Percentiles rank a stretch among this genome's conserved stretches.
Conservation (phyloP, 2,113 vertebrate genomes). For the Callipepla californica region DNA sequence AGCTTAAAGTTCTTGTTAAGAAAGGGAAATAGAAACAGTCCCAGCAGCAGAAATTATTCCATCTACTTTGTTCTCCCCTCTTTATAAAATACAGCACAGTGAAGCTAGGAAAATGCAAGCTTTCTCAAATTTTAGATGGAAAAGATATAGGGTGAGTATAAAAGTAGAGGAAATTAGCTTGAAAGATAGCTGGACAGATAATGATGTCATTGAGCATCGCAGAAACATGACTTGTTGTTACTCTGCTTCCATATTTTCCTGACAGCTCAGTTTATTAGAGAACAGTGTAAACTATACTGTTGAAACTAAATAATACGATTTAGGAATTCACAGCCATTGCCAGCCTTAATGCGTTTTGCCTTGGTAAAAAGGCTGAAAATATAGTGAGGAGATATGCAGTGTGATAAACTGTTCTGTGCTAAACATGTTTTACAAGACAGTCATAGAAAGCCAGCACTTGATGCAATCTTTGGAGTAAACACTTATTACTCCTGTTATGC, state of each 20-base stretch:
- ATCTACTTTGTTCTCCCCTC: neutral
- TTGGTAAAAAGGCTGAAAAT: neutral
- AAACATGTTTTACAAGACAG: neutral
- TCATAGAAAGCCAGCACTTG: neutral
- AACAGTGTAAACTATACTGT: neutral
- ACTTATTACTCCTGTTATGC: neutral
- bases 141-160: neutral
- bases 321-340: neutral
- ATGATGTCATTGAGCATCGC: neutral
- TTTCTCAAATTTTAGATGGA: neutral
- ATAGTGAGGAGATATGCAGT: neutral
- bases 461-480: neutral
- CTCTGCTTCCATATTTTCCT: neutral
- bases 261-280: neutral
- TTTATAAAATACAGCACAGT: neutral
- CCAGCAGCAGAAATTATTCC: neutral
- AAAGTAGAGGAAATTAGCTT: conserved; percentile 6
- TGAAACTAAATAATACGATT: neutral
- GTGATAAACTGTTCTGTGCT: neutral
- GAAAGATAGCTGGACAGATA: neutral
- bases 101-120: neutral
- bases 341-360: neutral
- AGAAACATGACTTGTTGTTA: neutral
- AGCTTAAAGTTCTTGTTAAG: neutral
- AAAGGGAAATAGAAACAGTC: neutral